Percentiles rank a stretch among this genome's conserved stretches.
phyloP scores from a whole-genome alignment of 2,888 invertebrate species.

The Pterostichus madidus region DNA sequence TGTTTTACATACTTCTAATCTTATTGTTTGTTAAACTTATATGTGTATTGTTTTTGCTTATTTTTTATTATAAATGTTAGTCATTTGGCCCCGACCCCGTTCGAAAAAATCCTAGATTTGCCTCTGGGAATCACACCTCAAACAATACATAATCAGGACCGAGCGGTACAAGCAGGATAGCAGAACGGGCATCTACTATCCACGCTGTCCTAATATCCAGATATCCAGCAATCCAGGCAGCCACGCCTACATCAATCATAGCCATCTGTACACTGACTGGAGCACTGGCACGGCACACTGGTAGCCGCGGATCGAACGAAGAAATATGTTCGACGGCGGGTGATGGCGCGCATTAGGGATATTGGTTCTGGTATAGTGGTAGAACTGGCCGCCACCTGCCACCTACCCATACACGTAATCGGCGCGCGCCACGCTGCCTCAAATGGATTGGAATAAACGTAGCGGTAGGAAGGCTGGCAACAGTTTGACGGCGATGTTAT shows the following conservation, averaged over 20 bases:
- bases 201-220: no score
- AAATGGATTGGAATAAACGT: slow-evolving; percentile 37
- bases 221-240: neutral
- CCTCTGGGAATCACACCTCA: no score
- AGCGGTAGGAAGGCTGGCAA: neutral
- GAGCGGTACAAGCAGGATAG: no score
- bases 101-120: no score
- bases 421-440: neutral
- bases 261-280: neutral
- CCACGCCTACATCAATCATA: slow-evolving; percentile 44
- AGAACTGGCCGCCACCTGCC: slow-evolving; percentile 14
- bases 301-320: slow-evolving; percentile 18
- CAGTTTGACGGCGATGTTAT: neutral
- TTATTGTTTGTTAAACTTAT: no score
- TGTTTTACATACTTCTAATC: no score
- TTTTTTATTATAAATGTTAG: no score
- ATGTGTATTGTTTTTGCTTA: no score
- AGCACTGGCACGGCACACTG: neutral
- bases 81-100: no score
- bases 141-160: no score
- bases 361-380: slow-evolving; percentile 30
- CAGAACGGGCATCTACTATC: no score
- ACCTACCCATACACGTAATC: neutral
- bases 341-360: slow-evolving; percentile 39
- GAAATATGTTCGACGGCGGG: slow-evolving; percentile 15